Percentiles rank a stretch among this genome's conserved stretches.
These are phyloP conservation scores for Alligator sinensis DNA, from an alignment of 2,113 vertebrate genomes.

Conservation along the genomic window DNA sequence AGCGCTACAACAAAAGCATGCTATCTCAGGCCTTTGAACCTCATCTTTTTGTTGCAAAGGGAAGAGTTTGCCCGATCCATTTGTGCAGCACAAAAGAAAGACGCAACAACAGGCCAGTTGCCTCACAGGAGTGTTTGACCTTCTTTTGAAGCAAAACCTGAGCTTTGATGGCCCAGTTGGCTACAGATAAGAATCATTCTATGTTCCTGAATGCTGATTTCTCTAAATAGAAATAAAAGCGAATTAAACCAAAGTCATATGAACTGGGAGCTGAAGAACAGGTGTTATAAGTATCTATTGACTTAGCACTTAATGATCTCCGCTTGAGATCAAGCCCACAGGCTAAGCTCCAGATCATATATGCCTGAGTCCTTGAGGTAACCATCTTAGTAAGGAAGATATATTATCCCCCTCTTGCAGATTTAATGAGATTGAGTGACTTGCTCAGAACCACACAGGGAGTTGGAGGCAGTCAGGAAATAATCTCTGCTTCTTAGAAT, in stretches of 20 bases:
- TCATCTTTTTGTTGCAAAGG: neutral
- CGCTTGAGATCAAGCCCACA: neutral
- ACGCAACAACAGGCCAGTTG: neutral
- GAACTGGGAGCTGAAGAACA: neutral
- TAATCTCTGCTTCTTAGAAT: too few relatives aligned
- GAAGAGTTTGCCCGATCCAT: neutral
- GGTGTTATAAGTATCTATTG: neutral
- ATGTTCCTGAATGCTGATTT: neutral
- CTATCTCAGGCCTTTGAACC: neutral
- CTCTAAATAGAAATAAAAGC: neutral
- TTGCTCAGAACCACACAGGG: neutral
- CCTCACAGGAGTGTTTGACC: neutral
- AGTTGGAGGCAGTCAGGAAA: neutral
- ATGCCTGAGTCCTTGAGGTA: neutral
- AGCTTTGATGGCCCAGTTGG: neutral
- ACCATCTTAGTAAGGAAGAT: neutral
- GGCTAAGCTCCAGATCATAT: neutral
- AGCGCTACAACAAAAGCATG: neutral
- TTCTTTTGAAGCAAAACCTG: neutral
- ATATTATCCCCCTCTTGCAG: neutral
- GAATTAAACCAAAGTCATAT: neutral
- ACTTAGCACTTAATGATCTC: too few relatives aligned
- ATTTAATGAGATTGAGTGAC: neutral
- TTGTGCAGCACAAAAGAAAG: neutral
- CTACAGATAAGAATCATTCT: neutral